These are phyloP conservation scores for Parnassius orleans DNA, from an alignment of 2,888 invertebrate species.

Conservation along the genomic window DNA sequence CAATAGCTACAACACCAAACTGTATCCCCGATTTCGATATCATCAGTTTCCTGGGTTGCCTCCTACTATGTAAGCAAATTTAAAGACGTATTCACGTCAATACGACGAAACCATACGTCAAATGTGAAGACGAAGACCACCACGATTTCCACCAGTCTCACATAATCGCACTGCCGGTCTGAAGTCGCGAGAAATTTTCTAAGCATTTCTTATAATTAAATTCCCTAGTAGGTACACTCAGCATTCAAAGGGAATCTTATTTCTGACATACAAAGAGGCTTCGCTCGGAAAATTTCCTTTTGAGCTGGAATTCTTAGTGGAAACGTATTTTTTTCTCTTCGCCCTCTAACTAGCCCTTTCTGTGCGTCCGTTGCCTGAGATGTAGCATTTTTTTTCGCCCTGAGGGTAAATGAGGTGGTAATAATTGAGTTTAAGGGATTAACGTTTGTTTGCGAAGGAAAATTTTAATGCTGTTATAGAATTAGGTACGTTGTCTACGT, in stretches of 20 bases:
- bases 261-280: slow-evolving; percentile 34
- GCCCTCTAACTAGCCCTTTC: slow-evolving; percentile 19
- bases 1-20: too few relatives aligned
- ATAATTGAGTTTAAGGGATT: slow-evolving; percentile 19
- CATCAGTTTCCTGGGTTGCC: too few relatives aligned
- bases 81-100: too few relatives aligned
- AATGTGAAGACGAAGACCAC: too few relatives aligned
- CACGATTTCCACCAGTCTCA: background rate
- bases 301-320: slow-evolving; percentile 29
- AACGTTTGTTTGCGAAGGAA: slow-evolving; percentile 10
- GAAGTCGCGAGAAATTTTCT: slow-evolving; percentile 14
- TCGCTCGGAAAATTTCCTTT: slow-evolving; percentile 33
- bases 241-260: slow-evolving; percentile 34
- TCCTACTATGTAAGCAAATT: too few relatives aligned
- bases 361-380: slow-evolving; percentile 9
- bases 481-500: too few relatives aligned
- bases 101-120: too few relatives aligned
- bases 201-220: slow-evolving; percentile 38
- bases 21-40: too few relatives aligned
- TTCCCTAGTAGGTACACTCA: slow-evolving; percentile 32
- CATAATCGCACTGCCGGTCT: slow-evolving; percentile 2
- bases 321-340: slow-evolving; percentile 19
- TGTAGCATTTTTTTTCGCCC: slow-evolving; percentile 15
- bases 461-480: background rate
- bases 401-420: slow-evolving; percentile 15